Percentiles rank a stretch among this genome's conserved stretches.
Conservation (phyloP, 2,113 vertebrate species). For the Xenopus laevis region DNA sequence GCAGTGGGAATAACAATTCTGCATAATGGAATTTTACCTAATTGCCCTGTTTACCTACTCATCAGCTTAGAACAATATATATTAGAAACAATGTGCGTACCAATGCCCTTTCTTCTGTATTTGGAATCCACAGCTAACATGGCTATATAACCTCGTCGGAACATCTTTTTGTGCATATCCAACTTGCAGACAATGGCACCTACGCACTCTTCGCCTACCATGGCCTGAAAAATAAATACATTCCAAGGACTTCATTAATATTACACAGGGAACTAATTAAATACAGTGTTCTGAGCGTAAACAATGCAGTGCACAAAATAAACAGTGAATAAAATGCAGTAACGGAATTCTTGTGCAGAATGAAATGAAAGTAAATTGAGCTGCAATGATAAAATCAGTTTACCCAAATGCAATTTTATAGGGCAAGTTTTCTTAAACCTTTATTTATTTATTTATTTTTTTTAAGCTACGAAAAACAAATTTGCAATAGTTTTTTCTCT, state of each 20-base stretch:
- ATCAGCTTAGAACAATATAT: constrained; percentile 35
- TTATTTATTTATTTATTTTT: no score
- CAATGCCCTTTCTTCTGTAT: constrained; percentile 98
- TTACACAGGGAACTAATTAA: neutral
- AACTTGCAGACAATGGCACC: constrained; percentile 99
- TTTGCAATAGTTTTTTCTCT: no score
- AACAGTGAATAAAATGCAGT: no score
- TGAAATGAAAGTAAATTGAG: no score
- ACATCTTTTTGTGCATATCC: constrained; percentile 99
- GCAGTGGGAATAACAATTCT: no score
- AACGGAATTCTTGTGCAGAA: no score
- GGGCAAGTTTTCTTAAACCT: no score
- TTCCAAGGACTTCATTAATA: neutral
- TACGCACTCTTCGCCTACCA: constrained; percentile 98
- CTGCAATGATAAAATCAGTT: no score
- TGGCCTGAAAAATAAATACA: constrained; percentile 80
- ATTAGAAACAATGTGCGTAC: constrained; percentile 70
- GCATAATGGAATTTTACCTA: no score
- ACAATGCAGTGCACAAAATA: neutral
- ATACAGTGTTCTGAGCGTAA: neutral
- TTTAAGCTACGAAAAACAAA: no score
- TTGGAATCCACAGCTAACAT: constrained; percentile 99
- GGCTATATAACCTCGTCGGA: constrained; percentile 97
- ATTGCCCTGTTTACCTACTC: neutral
- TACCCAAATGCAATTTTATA: no score